These are phyloP conservation scores for Drosophila anomelani DNA, from an alignment of 2,888 invertebrate species.

Conservation along the genomic window DNA sequence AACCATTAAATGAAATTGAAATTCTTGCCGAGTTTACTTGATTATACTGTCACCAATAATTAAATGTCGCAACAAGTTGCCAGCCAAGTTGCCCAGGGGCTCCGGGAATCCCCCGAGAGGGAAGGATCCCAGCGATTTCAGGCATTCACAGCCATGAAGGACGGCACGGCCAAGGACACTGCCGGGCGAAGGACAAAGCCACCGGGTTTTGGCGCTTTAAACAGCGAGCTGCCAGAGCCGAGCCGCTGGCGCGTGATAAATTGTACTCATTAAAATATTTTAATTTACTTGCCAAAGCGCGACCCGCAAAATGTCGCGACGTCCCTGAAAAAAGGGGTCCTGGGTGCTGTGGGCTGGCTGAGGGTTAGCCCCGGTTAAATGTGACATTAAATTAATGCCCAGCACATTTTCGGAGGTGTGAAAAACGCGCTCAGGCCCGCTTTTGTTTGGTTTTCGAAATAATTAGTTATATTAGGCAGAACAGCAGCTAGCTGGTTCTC, in stretches of 20 bases:
- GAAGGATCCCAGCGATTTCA: slow-evolving; percentile 15
- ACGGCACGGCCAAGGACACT: slow-evolving; percentile 12
- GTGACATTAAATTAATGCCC: slow-evolving; percentile 67
- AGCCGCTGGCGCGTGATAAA: slow-evolving; percentile 69
- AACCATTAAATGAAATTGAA: slow-evolving; percentile 78
- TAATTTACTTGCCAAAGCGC: slow-evolving; percentile 74
- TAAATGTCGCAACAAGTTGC: slow-evolving; percentile 80
- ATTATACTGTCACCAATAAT: slow-evolving; percentile 80
- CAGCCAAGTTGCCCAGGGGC: slow-evolving; percentile 44
- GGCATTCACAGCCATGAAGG: slow-evolving; percentile 8
- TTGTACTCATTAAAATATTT: slow-evolving; percentile 81
- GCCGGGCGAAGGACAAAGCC: slow-evolving; percentile 25
- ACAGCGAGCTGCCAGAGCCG: slow-evolving; percentile 30
- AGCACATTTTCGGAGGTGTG: slow-evolving; percentile 57
- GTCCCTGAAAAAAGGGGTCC: neutral
- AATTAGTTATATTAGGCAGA: slow-evolving; percentile 58
- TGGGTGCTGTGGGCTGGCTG: neutral
- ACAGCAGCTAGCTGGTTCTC: slow-evolving; percentile 5
- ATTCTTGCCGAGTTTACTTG: slow-evolving; percentile 80
- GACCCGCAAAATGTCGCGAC: slow-evolving; percentile 20
- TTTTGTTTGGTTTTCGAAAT: slow-evolving; percentile 46
- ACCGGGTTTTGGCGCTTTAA: slow-evolving; percentile 36
- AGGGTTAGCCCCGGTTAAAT: slow-evolving; percentile 36
- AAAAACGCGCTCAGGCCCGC: slow-evolving; percentile 15
- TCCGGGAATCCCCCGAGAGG: slow-evolving; percentile 11